A percentile compares a stretch with the other conserved stretches of the same genome.
Evolutionary conservation across 2,113 vertebrate species (phyloP).

Genomic region (Galbula dea): DNA sequence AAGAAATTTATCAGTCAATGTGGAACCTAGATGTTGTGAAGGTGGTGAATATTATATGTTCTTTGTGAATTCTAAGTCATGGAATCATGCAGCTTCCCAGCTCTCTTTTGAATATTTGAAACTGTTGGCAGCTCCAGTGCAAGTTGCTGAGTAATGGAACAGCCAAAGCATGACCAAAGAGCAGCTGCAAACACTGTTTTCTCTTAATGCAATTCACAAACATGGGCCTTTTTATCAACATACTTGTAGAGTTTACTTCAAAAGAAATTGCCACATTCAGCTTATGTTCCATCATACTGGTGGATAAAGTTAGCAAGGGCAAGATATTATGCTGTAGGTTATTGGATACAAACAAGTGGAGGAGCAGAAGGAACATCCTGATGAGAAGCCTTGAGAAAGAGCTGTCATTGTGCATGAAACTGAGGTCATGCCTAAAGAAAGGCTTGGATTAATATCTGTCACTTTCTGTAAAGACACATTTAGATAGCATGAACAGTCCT

Average conservation of each 20-base stretch:
- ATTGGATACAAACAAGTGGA: conserved; percentile 40
- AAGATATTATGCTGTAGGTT: background rate
- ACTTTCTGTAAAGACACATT: conserved; percentile 51
- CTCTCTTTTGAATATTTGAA: background rate
- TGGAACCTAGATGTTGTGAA: background rate
- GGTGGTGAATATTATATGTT: background rate
- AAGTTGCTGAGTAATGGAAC: background rate
- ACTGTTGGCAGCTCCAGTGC: background rate
- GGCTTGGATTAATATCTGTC: conserved; percentile 58
- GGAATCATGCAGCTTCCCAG: background rate
- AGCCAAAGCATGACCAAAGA: background rate
- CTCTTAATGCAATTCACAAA: background rate
- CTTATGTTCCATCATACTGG: background rate
- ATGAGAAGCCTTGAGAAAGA: conserved; percentile 50
- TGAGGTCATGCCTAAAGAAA: background rate
- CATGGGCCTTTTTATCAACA: background rate
- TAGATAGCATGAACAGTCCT: background rate
- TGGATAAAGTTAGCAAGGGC: background rate
- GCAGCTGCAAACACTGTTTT: background rate
- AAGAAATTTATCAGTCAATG: background rate
- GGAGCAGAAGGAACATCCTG: background rate
- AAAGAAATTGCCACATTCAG: conserved; percentile 26
- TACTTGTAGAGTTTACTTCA: background rate
- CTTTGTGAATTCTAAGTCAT: background rate
- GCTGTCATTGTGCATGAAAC: conserved; percentile 12